phyloP scores from a whole-genome alignment of 2,113 vertebrate species.

The Ptilorrhoa leucosticta region DNA sequence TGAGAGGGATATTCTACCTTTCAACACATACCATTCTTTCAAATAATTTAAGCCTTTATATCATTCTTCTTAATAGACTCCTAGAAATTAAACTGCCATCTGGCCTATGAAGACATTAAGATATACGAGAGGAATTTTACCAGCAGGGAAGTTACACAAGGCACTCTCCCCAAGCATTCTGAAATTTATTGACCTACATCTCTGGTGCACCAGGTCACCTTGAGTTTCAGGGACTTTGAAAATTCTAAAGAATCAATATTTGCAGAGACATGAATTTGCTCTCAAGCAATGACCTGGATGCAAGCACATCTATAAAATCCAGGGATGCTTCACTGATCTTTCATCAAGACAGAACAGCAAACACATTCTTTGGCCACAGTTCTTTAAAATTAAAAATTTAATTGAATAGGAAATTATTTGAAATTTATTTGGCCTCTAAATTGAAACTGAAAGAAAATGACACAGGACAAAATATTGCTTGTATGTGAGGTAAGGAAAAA shows the following conservation, averaged over 20 bases:
- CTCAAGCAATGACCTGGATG: background rate
- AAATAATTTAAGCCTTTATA: background rate
- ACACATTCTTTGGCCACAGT: background rate
- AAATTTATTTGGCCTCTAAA: background rate
- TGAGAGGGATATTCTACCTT: background rate
- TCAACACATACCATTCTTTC: background rate
- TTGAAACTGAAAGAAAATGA: background rate
- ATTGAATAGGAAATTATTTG: background rate
- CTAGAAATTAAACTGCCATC: background rate
- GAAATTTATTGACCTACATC: background rate
- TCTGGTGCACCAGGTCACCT: background rate
- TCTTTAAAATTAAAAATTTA: background rate
- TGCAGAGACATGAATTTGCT: background rate
- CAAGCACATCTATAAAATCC: background rate
- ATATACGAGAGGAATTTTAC: background rate
- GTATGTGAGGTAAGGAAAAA: background rate
- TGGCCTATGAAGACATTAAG: background rate
- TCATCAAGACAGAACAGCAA: background rate
- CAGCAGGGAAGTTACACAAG: background rate
- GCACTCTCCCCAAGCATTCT: background rate
- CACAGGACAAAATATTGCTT: background rate
- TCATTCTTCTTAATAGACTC: background rate
- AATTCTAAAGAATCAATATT: slow-evolving; percentile 6
- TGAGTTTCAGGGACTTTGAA: background rate
- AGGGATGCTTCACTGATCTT: background rate